phyloP scores from a whole-genome alignment of 1,140 invertebrate species.

The Plectrocnemia conspersa region DNA sequence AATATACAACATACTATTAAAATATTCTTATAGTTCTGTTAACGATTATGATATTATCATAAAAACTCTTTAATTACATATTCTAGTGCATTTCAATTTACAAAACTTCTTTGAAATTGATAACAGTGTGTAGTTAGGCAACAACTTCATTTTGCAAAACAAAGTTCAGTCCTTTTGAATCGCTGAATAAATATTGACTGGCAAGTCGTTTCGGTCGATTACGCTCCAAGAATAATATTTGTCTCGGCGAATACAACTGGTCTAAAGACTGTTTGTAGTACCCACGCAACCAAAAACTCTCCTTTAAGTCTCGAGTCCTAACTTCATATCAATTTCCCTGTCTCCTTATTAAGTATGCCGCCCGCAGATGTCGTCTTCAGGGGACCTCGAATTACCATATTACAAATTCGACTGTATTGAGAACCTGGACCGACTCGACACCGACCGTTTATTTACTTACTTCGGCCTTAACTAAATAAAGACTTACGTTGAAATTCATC shows the following conservation, averaged over 20 bases:
- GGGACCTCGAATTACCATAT: slow-evolving; percentile 26
- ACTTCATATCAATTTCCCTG: slow-evolving; percentile 14
- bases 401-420: slow-evolving; percentile 29
- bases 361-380: slow-evolving; percentile 25
- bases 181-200: slow-evolving; percentile 19
- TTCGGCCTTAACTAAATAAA: no score
- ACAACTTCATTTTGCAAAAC: no score
- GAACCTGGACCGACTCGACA: slow-evolving; percentile 14
- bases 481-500: no score
- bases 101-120: no score
- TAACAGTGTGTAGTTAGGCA: no score
- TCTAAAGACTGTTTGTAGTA: not conserved
- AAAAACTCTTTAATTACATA: no score
- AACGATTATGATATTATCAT: no score
- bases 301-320: not conserved
- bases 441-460: not conserved
- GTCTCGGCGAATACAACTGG: not conserved
- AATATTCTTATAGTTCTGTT: no score
- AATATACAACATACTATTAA: no score
- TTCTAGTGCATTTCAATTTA: no score
- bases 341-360: slow-evolving; percentile 25
- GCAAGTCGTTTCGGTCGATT: slow-evolving; percentile 2
- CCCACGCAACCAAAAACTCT: slow-evolving; percentile 1
- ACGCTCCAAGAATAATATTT: slow-evolving; percentile 17
- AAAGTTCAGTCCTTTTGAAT: no score